These are phyloP conservation scores for Columba livia DNA, from an alignment of 2,113 vertebrate genomes.

Conservation along the genomic window DNA sequence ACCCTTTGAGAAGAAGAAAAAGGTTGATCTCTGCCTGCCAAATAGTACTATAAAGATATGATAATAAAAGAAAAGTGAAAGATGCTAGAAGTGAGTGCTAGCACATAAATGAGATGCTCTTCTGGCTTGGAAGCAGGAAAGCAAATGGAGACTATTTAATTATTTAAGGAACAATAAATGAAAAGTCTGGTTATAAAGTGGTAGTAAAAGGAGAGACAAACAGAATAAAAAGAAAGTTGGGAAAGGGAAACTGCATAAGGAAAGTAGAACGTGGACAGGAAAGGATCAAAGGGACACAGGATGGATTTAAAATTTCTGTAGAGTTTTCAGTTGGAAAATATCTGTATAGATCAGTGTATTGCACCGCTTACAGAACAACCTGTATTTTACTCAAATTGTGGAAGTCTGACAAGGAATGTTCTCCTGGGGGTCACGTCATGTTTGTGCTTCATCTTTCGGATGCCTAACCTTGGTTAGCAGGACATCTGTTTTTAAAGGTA, in stretches of 20 bases:
- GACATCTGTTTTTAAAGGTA: not conserved
- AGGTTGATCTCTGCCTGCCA: not conserved
- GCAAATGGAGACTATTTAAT: conserved; percentile 34
- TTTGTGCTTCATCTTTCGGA: not conserved
- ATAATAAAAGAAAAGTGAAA: not conserved
- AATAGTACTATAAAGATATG: not conserved
- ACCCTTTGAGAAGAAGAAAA: not conserved
- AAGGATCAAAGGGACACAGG: not conserved
- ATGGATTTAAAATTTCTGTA: not conserved
- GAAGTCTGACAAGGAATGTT: not conserved
- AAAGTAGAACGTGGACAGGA: not conserved
- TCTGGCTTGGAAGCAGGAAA: not conserved
- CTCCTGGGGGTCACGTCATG: not conserved
- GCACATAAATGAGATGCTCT: not conserved
- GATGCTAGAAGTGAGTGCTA: not conserved
- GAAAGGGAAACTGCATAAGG: not conserved
- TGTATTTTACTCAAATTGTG: not conserved
- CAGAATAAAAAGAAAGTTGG: not conserved
- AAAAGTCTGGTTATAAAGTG: not conserved
- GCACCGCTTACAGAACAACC: not conserved
- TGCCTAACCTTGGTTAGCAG: not conserved
- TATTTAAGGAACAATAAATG: conserved; percentile 41
- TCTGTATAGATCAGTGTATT: not conserved
- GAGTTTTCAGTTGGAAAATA: not conserved
- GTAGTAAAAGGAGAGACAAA: not conserved